Evolutionary conservation across 2,797 vertebrate genomes (phyloP).

Genomic region (Rhinatrema bivittatum): DNA sequence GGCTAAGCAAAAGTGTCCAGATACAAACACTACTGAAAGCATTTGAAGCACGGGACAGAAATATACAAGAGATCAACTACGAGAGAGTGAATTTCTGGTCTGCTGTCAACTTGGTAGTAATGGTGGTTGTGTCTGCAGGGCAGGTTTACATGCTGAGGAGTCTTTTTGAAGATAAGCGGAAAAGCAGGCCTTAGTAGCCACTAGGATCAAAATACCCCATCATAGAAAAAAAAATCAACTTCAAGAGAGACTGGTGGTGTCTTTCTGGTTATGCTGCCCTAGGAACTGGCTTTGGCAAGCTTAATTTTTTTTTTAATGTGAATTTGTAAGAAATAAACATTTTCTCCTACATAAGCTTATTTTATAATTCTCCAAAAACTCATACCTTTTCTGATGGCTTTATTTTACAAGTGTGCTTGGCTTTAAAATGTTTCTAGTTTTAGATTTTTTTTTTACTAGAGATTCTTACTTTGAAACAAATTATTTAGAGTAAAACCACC

Average conservation of each 20-base stretch:
- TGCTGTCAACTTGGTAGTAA: constrained; percentile 70
- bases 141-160: constrained; percentile 91
- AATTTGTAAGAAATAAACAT: no score
- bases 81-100: constrained; percentile 94
- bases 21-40: constrained; percentile 87
- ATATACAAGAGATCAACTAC: constrained; percentile 92
- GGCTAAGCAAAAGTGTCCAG: constrained; percentile 86
- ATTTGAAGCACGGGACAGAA: constrained; percentile 93
- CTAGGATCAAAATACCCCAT: not conserved
- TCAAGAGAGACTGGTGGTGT: not conserved
- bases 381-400: no score
- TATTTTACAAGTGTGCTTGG: no score
- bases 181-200: constrained; percentile 72
- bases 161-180: constrained; percentile 88
- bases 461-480: no score
- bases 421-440: no score
- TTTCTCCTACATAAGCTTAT: no score
- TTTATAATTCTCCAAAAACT: no score
- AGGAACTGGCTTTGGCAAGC: not conserved
- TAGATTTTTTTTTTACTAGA: no score
- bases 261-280: not conserved
- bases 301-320: not conserved
- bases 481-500: no score
- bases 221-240: not conserved
- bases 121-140: constrained; percentile 78